Conservation (phyloP, 2,113 vertebrate species). For the Cyprinodon tularosa region DNA sequence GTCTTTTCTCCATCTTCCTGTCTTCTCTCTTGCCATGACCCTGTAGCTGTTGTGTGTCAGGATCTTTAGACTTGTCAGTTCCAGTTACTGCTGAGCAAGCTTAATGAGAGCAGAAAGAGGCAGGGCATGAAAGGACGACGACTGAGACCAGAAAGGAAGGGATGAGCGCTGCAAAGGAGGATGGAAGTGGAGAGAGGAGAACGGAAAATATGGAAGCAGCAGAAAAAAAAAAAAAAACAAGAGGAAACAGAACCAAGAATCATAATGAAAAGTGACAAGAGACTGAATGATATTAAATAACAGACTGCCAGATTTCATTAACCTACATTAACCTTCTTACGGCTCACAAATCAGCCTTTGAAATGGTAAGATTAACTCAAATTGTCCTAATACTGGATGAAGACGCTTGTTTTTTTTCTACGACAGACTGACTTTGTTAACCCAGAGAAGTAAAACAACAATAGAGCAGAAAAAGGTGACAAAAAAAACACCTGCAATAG, state of each 20-base stretch:
- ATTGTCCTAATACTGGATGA: too few relatives aligned
- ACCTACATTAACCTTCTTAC: conserved; percentile 5
- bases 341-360: neutral
- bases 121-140: conserved; percentile 30
- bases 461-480: conserved; percentile 21
- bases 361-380: neutral
- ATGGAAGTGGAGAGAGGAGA: conserved; percentile 19
- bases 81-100: conserved; percentile 69
- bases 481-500: conserved; percentile 13
- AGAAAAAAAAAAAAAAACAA: neutral
- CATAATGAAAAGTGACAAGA: conserved; percentile 4
- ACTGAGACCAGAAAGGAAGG: conserved; percentile 10
- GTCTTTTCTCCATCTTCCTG: conserved; percentile 2
- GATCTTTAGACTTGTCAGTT: conserved; percentile 65
- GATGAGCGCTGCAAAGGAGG: conserved; percentile 13
- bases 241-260: neutral
- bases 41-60: conserved; percentile 58
- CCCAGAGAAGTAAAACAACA: conserved; percentile 28
- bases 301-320: conserved; percentile 13
- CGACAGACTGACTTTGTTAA: conserved; percentile 9
- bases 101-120: conserved; percentile 66
- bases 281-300: conserved; percentile 3
- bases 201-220: neutral
- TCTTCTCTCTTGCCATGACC: conserved; percentile 54
- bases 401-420: too few relatives aligned